Evolutionary conservation across 2,797 vertebrate species (phyloP), one percentile per base, ranked within the genome.

Genomic region (Spea hammondii): DNA sequence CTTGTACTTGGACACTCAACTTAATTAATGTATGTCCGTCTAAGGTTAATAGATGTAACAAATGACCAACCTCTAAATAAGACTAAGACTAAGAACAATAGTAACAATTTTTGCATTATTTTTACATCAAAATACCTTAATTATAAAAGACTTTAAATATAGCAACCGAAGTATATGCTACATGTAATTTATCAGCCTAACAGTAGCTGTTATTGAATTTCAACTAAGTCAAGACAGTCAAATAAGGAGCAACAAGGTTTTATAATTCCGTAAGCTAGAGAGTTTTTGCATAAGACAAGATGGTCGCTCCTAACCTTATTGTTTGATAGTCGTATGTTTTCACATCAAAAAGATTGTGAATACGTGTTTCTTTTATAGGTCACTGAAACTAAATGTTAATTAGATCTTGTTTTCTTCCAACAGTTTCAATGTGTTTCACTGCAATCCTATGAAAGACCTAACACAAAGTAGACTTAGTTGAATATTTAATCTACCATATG

Each of bases 1-100:
- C 78, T 74, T 79, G 65, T 64, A 74, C 68, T 76, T 72, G 69
- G 59, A 51, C 62, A 13, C 54, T 82, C 72, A 46, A n/a, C 48
- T 65, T 72, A 73, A 77, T 81, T 72, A 76, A 65, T 77, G 70
- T 81, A 17, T 60, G 51, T 49, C 59, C 55, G 17, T 48, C 8
- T n/a, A 49, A 12, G 51, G 49, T 74, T 77, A 68, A 77, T 14
- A 65, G 51, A 72, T 66, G 49, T 59, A 75, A 65, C 8, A 46
- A 47, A 72, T 9, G 17, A 14, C 32, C 32, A 32, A 32, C 32
- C 32, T 2, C 32, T 32, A 32, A 32, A 32, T 32, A 32, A 32
- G n/a, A n/a, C 2, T 32, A 32, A 32, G 32, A 32, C 32, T 32
- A 3, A 32, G 32, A 32, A 32, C 32, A 32, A 32, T 32, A 32